Evolutionary conservation across 2,888 invertebrate species (phyloP).

Genomic region (Yponomeuta evonymella): DNA sequence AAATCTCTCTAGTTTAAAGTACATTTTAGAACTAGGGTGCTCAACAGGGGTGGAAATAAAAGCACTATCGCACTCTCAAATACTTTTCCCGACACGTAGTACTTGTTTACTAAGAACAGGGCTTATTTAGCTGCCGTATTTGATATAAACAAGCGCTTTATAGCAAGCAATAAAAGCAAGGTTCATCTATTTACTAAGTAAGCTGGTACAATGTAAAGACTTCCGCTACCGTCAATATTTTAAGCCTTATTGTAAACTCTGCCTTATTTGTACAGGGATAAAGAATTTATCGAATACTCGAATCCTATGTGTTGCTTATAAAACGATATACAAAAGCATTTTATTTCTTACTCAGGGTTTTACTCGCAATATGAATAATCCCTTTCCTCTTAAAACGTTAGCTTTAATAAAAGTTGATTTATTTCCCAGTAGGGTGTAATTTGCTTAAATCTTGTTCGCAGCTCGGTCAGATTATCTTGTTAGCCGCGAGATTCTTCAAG

Average conservation of each 20-base stretch:
- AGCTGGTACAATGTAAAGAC: constrained; percentile 13
- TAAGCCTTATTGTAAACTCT: neutral
- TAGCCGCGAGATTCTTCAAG: neutral
- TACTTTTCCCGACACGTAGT: constrained; percentile 42
- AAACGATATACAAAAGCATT: neutral
- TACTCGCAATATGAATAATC: neutral
- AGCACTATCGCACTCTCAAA: constrained; percentile 49
- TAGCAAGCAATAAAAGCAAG: constrained; percentile 35
- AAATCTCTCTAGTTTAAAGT: constrained; percentile 18
- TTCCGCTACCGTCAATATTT: neutral
- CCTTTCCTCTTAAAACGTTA: constrained; percentile 1
- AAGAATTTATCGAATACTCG: neutral
- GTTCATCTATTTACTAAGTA: constrained; percentile 20
- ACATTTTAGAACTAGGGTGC: constrained; percentile 40
- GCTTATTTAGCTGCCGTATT: constrained; percentile 34
- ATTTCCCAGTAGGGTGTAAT: constrained; percentile 18
- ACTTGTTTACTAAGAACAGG: constrained; percentile 19
- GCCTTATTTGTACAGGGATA: neutral
- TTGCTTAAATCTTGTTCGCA: constrained; percentile 12
- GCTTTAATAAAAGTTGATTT: constrained; percentile 17
- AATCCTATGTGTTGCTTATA: neutral
- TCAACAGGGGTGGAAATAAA: constrained; percentile 40
- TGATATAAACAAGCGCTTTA: constrained; percentile 37
- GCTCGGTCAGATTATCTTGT: constrained; percentile 14
- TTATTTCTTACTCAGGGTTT: neutral